Base-by-base conservation (phyloP, 1,140 invertebrate genomes). In the Meteorus sp. region DNA sequence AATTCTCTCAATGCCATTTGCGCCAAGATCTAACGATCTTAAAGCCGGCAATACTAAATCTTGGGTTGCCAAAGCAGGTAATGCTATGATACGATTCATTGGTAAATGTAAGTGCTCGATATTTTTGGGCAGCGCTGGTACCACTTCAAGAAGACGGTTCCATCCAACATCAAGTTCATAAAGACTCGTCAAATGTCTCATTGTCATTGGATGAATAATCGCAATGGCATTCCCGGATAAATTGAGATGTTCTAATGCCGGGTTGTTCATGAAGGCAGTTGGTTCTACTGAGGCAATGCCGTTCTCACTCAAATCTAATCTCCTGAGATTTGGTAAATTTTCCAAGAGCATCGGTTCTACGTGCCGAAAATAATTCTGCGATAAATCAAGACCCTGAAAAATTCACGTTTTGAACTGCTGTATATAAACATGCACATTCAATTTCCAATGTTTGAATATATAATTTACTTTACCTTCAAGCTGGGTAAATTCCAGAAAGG, bases 401-500 rank as follows among this genome's bases (percentile, higher is more conserved):
- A 50, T 23, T 55, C 11, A 59, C 37, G 27, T 35, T n/a, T 15
- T 54, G n/a, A 29, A 48, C 13, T 37, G 9, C 0, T 13, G n/a
- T 7, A 63, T 63, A 72, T 9, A 65, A 50, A 6, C 59, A 48
- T 13, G 13, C 11, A 23, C 17, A 51, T 15, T 2, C 47, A n/a
- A 51, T 35, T 35, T 8, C 11, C 1, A 2, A 6, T 23, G 9
- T 39, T 13, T 41, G 8, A 35, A 35, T 35, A 19, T 47, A 19
- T 47, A 8, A 27, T 56, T 17, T 37, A 44, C 44, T 39, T 63
- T 61, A 81, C 89, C 77, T 92, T 92, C 2, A 93, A 77, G 5
- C 86, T 84, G 0, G 90, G 91, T 9, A 93, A 76, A 79, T 92
- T 89, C 90, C 90, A 93, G 67, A 89, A 87, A 1, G 90, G 89